phyloP scores from a whole-genome alignment of 2,888 invertebrate genomes.

The Sminthurides aquaticus region DNA sequence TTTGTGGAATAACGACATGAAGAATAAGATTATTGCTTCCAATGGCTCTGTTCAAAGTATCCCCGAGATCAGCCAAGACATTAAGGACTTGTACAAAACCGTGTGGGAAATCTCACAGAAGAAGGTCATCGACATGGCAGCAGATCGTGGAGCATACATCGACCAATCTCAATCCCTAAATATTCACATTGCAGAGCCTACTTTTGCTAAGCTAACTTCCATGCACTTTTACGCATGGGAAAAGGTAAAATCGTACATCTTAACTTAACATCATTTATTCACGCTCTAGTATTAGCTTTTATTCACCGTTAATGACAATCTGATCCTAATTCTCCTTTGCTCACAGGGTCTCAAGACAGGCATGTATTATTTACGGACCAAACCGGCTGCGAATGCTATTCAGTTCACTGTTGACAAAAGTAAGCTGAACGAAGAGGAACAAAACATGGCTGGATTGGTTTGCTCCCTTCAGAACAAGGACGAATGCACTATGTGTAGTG shows the following conservation, averaged over 20 bases:
- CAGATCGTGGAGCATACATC: conserved; percentile 94
- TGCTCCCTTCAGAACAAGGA: conserved; percentile 84
- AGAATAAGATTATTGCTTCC: conserved; percentile 81
- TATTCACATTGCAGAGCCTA: conserved; percentile 91
- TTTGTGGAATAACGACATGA: conserved; percentile 92
- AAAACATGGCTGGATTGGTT: conserved; percentile 64
- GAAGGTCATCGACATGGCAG: conserved; percentile 89
- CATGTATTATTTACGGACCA: conserved; percentile 96
- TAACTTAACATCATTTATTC: neutral
- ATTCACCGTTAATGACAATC: too few relatives aligned
- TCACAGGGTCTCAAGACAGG: conserved; percentile 87
- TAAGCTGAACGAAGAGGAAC: conserved; percentile 50
- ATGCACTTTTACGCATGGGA: conserved; percentile 99
- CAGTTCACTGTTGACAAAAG: conserved; percentile 95
- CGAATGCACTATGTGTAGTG: conserved; percentile 78
- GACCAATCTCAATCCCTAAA: conserved; percentile 99
- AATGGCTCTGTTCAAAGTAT: conserved; percentile 90
- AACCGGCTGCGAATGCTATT: conserved; percentile 91
- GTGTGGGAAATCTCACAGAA: conserved; percentile 97
- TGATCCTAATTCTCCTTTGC: conserved; percentile 4
- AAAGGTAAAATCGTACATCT: conserved; percentile 51
- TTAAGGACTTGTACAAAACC: conserved; percentile 85
- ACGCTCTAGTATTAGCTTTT: conserved; percentile 1
- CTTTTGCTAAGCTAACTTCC: conserved; percentile 85
- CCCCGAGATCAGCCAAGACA: conserved; percentile 70